Base-by-base conservation (phyloP, 2,888 invertebrate species). In the Cancer borealis region DNA sequence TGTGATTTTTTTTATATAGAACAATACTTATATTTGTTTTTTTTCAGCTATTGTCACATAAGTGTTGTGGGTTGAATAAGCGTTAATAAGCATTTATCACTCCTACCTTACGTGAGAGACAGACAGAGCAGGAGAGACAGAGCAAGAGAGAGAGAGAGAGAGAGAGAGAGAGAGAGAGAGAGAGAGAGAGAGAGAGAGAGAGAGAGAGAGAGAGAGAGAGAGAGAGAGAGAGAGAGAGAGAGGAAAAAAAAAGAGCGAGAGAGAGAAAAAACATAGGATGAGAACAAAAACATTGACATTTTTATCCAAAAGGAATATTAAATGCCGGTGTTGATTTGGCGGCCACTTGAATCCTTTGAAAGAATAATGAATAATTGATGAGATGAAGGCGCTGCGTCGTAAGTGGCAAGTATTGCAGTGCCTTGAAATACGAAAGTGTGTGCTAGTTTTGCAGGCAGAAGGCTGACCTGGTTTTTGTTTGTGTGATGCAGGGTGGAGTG, bases 191-290 rank as follows among this genome's bases (percentile, higher is more conserved):
- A 90, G 90, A 90, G 49, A 90, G 90, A 90, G 47, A 49, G 90
- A 90, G 49, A 49, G 90, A 90, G 49, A 90, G 49, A 90, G 49
- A 49, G 90, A 49, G 46, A 46, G 49, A 89, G 49, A 49, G 79
- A 79, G 79, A 79, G 79, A 79, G 79, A 79, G 90, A 90, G 90
- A 90, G 90, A 90, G 90, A 90, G 90, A 90, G 90, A 90, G 90
- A 90, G 90, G 46, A 46, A 88, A 46, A 88, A 10, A 88, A 3
- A 45, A 26, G 46, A 46, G 49, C 10, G 49, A 49, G 79, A 79
- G 79, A 30, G 79, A 30, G 26, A 66, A 17, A 66, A 10, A 66
- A 17, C n/a, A n/a, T n/a, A n/a, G n/a, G n/a, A n/a, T n/a, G n/a
- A n/a, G n/a, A n/a, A 17, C 8, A 30, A 79, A 79, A 79, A 79